Evolutionary conservation across 2,888 invertebrate genomes (phyloP).

Genomic region (Macaria notata): DNA sequence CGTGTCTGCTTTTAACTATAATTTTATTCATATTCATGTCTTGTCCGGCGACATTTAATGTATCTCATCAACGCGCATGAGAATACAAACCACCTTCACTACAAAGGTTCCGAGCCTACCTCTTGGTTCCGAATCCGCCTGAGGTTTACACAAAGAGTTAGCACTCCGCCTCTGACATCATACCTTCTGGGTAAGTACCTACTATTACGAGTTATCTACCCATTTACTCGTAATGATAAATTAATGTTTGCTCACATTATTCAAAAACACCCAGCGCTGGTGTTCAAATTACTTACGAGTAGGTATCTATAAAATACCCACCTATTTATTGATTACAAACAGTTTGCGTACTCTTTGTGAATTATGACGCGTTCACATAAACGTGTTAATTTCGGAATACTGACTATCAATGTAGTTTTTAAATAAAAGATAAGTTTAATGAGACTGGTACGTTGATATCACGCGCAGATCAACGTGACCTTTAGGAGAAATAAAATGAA

Average conservation of each 20-base stretch:
- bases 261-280: constrained; percentile 1
- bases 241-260: constrained; percentile 17
- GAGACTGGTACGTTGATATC: neutral
- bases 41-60: constrained; percentile 44
- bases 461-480: constrained; percentile 11
- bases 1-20: constrained; percentile 52
- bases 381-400: constrained; percentile 6
- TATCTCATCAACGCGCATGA: constrained; percentile 33
- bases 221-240: constrained; percentile 18
- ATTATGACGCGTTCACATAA: constrained; percentile 2
- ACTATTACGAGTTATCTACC: neutral
- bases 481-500: constrained; percentile 3
- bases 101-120: constrained; percentile 40
- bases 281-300: neutral
- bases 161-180: constrained; percentile 25
- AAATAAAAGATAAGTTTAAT: constrained; percentile 10
- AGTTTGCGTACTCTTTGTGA: neutral
- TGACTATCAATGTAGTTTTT: constrained; percentile 7
- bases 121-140: constrained; percentile 12
- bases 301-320: neutral
- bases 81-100: constrained; percentile 39
- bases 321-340: neutral
- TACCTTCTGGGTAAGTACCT: constrained; percentile 1
- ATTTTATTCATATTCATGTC: constrained; percentile 58
- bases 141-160: constrained; percentile 25